Evolutionary conservation across 92 coral and sea anemone genomes (phyloP).

Genomic region (Epizoanthus illoricatus): DNA sequence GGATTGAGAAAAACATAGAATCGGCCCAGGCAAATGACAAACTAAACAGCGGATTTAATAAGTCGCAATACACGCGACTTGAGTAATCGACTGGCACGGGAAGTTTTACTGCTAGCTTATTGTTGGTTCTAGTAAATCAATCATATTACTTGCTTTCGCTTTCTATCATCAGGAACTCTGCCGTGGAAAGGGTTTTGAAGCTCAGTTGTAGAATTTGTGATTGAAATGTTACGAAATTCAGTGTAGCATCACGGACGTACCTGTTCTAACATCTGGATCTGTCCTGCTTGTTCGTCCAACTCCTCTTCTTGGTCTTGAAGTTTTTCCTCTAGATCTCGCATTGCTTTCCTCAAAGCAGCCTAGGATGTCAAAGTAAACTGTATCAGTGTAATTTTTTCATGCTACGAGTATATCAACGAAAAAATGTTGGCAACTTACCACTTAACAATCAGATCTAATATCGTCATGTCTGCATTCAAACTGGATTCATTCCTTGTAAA

Average conservation of each 20-base stretch:
- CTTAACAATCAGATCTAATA: not conserved
- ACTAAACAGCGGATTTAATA: too few species aligned
- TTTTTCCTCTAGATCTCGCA: constrained; percentile 88
- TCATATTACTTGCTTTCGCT: too few species aligned
- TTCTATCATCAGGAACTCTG: too few species aligned
- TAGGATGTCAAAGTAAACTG: constrained; percentile 11
- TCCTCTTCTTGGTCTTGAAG: constrained; percentile 94
- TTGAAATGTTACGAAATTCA: too few species aligned
- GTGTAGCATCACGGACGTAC: constrained; percentile 33
- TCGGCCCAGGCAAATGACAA: too few species aligned
- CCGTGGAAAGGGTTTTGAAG: too few species aligned
- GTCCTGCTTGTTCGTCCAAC: constrained; percentile 95
- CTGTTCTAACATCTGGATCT: constrained; percentile 91
- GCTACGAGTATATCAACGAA: not conserved
- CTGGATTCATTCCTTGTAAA: constrained; percentile 6
- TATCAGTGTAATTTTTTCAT: not conserved
- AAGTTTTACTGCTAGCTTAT: too few species aligned
- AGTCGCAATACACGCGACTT: too few species aligned
- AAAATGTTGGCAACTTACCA: not conserved
- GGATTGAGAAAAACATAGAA: too few species aligned
- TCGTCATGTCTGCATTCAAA: constrained; percentile 5
- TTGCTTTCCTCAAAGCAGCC: constrained; percentile 77
- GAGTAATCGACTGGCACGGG: too few species aligned
- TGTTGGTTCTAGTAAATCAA: too few species aligned
- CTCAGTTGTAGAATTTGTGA: too few species aligned